Percentiles rank a stretch among this genome's conserved stretches.
Conservation (phyloP, 2,888 invertebrate genomes). For the Pteria penguin region DNA sequence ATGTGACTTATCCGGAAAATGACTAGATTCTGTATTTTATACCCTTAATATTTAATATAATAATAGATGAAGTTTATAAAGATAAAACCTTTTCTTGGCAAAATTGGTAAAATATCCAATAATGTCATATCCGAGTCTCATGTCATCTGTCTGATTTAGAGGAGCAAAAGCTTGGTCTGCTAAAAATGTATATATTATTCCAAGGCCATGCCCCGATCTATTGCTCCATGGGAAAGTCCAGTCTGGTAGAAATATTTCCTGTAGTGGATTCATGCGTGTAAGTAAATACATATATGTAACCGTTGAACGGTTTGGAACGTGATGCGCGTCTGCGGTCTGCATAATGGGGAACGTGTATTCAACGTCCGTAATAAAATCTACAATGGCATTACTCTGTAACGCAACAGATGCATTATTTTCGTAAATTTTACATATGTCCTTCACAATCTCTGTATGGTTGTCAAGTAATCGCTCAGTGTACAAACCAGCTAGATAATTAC, state of each 20-base stretch:
- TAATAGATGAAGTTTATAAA: no score
- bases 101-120: neutral
- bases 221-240: neutral
- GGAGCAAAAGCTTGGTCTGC: neutral
- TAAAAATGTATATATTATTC: neutral
- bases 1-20: no score
- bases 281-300: neutral
- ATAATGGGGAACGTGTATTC: neutral
- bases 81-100: conserved; percentile 12
- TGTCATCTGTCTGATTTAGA: neutral
- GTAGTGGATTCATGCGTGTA: neutral
- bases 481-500: neutral
- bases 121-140: neutral
- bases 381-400: neutral
- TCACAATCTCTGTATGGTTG: neutral
- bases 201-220: neutral
- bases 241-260: neutral
- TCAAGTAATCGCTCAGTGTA: neutral
- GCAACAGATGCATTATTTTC: neutral
- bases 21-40: no score
- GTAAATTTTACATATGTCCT: neutral
- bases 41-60: no score
- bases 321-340: neutral
- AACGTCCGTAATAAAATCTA: neutral
- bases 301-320: neutral